Evolutionary conservation across 2,113 vertebrate genomes (phyloP).

Genomic region (Mixornis gularis): DNA sequence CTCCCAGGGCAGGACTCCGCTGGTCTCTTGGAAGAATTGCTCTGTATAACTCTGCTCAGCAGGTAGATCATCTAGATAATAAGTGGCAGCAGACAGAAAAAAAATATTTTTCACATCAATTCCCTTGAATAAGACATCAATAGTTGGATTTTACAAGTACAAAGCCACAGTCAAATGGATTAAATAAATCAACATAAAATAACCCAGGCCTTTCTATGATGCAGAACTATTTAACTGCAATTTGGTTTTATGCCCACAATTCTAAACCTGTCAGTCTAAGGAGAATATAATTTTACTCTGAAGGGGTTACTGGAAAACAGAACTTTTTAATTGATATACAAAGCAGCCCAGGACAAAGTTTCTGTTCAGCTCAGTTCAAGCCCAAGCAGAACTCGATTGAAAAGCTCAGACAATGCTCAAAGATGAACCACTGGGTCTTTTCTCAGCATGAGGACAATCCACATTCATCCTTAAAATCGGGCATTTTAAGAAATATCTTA

Average conservation of each 20-base stretch:
- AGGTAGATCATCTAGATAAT: slow-evolving; percentile 71
- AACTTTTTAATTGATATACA: background rate
- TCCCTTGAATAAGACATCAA: background rate
- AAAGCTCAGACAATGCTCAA: background rate
- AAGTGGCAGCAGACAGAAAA: background rate
- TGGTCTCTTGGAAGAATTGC: slow-evolving; percentile 61
- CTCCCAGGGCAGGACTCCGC: background rate
- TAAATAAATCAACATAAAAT: background rate
- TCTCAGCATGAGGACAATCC: background rate
- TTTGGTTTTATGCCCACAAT: background rate
- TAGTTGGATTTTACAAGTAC: background rate
- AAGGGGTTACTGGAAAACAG: background rate
- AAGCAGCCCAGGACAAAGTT: background rate
- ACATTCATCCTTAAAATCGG: background rate
- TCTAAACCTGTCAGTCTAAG: background rate
- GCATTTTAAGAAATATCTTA: background rate
- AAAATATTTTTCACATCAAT: background rate
- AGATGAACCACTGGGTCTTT: background rate
- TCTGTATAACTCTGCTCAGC: slow-evolving; percentile 73
- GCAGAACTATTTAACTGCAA: background rate
- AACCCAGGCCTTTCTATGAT: background rate
- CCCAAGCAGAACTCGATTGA: background rate
- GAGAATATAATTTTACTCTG: background rate
- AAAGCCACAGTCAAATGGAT: background rate
- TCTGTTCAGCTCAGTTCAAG: background rate